Percentiles rank a stretch among this genome's conserved stretches.
phyloP scores from a whole-genome alignment of 2,113 vertebrate genomes.

The Alligator mississippiensis region DNA sequence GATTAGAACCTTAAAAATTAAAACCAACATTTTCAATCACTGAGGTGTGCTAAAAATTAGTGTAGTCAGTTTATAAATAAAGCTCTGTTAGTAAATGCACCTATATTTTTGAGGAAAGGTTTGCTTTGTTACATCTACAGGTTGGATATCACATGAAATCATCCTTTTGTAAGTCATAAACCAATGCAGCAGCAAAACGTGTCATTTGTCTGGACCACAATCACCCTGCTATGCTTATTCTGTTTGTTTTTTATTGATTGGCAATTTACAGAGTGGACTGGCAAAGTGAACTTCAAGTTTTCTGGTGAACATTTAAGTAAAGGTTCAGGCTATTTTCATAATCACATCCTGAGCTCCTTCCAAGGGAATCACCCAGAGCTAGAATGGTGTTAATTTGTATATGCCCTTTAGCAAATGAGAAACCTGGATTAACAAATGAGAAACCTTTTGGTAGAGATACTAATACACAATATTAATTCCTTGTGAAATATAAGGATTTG shows the following conservation, averaged over 20 bases:
- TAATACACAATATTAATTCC: not conserved
- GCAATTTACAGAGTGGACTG: not conserved
- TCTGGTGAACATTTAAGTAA: not conserved
- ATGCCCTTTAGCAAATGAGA: not conserved
- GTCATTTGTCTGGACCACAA: not conserved
- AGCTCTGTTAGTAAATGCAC: not conserved
- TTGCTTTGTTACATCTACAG: not conserved
- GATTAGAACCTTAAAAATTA: too few species aligned
- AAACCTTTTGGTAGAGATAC: not conserved
- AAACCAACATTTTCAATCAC: too few species aligned
- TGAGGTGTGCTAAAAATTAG: too few species aligned
- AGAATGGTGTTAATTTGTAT: not conserved
- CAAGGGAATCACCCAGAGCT: not conserved
- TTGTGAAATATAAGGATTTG: not conserved
- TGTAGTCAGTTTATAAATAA: too few species aligned
- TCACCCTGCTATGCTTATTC: rapidly evolving
- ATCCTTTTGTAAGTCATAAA: not conserved
- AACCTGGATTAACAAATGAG: not conserved
- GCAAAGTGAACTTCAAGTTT: not conserved
- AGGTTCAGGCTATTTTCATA: not conserved
- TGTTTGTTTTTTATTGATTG: not conserved
- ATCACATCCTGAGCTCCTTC: not conserved
- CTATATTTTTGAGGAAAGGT: not conserved
- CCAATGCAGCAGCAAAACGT: not conserved
- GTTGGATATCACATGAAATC: not conserved